Evolutionary conservation across 2,113 vertebrate species (phyloP).

Genomic region (Chionodraco myersi): DNA sequence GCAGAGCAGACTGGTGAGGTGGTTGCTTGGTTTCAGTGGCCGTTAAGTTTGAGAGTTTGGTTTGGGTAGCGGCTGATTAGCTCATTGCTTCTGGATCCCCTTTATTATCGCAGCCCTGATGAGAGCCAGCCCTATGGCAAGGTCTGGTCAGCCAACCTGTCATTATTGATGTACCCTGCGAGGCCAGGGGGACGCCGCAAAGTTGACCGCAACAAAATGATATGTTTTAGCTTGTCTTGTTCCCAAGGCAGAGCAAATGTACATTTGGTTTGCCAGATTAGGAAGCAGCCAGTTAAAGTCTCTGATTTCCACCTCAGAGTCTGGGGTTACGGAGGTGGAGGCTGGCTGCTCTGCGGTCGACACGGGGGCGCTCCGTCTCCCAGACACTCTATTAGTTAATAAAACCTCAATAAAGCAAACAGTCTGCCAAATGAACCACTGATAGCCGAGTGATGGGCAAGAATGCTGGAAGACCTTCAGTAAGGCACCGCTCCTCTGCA

Average conservation of each 20-base stretch:
- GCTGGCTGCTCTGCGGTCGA: slow-evolving; percentile 38
- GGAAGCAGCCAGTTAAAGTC: slow-evolving; percentile 59
- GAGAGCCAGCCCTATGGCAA: slow-evolving; percentile 73
- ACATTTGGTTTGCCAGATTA: slow-evolving; percentile 62
- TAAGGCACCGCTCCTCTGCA: slow-evolving; percentile 15
- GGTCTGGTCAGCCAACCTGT: slow-evolving; percentile 75
- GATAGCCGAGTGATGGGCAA: slow-evolving; percentile 62
- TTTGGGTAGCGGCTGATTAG: slow-evolving; percentile 67
- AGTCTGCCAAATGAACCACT: slow-evolving; percentile 56
- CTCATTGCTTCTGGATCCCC: slow-evolving; percentile 61
- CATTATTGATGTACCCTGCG: slow-evolving; percentile 68
- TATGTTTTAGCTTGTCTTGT: slow-evolving; percentile 56
- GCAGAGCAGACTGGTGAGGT: slow-evolving; percentile 34
- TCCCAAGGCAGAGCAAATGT: slow-evolving; percentile 52
- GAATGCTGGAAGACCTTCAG: slow-evolving; percentile 37
- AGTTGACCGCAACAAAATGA: slow-evolving; percentile 70
- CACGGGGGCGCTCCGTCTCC: slow-evolving; percentile 49
- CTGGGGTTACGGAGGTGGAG: slow-evolving; percentile 55
- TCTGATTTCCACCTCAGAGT: slow-evolving; percentile 63
- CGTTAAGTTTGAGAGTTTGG: slow-evolving; percentile 67
- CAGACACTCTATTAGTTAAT: slow-evolving; percentile 71
- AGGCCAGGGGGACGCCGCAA: slow-evolving; percentile 67
- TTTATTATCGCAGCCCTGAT: slow-evolving; percentile 61
- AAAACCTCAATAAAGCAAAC: slow-evolving; percentile 76
- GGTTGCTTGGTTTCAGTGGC: slow-evolving; percentile 60